Conservation (phyloP, 2,797 vertebrate genomes). For the Agapornis canus region DNA sequence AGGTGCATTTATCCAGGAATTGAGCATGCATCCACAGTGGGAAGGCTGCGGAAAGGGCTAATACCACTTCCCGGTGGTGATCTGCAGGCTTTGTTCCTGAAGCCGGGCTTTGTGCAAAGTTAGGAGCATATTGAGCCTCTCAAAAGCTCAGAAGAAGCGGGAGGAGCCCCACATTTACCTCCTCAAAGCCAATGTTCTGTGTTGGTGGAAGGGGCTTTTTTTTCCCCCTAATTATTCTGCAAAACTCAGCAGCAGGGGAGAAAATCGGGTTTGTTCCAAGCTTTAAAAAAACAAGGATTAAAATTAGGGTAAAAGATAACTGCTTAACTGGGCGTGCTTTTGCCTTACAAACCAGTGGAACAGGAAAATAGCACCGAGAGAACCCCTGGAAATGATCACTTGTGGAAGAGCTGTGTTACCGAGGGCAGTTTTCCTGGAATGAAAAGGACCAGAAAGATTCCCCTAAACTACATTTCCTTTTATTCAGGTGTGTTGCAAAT, state of each 20-base stretch:
- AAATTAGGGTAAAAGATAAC: not conserved
- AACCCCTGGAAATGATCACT: not conserved
- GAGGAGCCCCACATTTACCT: not conserved
- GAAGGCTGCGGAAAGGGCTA: conserved; percentile 12
- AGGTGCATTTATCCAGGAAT: conserved; percentile 73
- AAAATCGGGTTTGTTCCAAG: not conserved
- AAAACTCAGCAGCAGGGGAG: not conserved
- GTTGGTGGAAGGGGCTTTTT: not conserved
- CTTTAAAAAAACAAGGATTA: not conserved
- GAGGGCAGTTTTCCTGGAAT: not conserved
- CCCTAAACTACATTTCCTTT: not conserved
- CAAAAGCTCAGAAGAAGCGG: not conserved
- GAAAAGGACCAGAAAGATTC: not conserved
- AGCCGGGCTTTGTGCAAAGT: not conserved
- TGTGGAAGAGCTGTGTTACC: not conserved
- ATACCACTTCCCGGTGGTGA: conserved; percentile 4
- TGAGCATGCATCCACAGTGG: conserved; percentile 34
- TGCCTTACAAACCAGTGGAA: not conserved
- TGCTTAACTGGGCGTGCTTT: not conserved
- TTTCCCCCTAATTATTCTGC: not conserved
- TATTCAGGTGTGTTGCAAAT: not conserved
- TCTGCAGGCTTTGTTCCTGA: not conserved
- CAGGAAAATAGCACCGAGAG: not conserved
- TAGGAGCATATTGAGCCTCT: not conserved
- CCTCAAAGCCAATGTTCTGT: not conserved